phyloP scores from a whole-genome alignment of 1,140 invertebrate species.

The Drosophila mayri region DNA sequence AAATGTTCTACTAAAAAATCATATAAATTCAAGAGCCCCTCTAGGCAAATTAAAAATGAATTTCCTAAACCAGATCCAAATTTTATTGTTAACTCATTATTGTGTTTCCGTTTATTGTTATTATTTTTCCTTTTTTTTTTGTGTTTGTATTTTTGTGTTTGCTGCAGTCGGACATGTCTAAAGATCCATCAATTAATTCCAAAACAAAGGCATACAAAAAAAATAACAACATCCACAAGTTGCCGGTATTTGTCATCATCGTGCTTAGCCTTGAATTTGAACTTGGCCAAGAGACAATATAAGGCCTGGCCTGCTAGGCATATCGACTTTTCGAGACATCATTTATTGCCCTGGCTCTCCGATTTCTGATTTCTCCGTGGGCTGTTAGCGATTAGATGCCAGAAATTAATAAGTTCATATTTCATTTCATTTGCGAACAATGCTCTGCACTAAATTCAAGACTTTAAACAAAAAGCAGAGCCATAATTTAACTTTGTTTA shows the following conservation, averaged over 20 bases:
- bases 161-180: conserved; percentile 31
- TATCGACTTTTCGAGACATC: conserved; percentile 43
- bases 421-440: conserved; percentile 41
- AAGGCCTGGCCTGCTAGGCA: conserved; percentile 52
- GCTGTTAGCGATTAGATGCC: conserved; percentile 55
- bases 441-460: conserved; percentile 48
- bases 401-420: conserved; percentile 50
- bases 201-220: conserved; percentile 38
- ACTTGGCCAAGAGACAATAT: conserved; percentile 69
- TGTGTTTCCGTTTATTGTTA: conserved; percentile 35
- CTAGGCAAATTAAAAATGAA: conserved; percentile 29
- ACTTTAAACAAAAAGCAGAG: conserved; percentile 27
- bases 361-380: conserved; percentile 32
- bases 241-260: conserved; percentile 43
- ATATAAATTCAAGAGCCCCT: conserved; percentile 32
- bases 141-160: conserved; percentile 10
- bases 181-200: conserved; percentile 44
- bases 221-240: conserved; percentile 30
- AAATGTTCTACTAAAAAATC: conserved; percentile 36
- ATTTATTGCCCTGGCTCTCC: conserved; percentile 35
- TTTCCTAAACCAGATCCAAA: conserved; percentile 48
- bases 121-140: conserved; percentile 7
- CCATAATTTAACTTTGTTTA: conserved; percentile 60
- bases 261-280: conserved; percentile 80
- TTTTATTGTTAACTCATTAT: conserved; percentile 33